Conservation (phyloP, 2,113 vertebrate genomes). For the Epinephelus lanceolatus region DNA sequence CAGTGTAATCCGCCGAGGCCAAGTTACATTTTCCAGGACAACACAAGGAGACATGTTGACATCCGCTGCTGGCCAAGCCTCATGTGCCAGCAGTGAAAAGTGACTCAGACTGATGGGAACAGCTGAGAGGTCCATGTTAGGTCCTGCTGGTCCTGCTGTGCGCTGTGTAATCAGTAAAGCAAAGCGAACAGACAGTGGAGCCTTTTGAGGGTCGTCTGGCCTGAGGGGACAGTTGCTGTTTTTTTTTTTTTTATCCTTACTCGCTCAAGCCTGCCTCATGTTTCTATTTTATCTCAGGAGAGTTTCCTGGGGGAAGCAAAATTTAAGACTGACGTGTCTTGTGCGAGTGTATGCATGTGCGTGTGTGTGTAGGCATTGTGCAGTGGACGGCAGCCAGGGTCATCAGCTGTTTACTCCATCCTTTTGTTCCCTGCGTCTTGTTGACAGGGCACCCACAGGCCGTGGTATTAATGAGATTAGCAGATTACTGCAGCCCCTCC, state of each 20-base stretch:
- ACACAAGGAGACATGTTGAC: conserved; percentile 27
- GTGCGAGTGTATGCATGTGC: neutral
- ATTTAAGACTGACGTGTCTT: conserved; percentile 10
- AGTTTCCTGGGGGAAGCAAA: conserved; percentile 34
- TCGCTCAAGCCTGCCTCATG: conserved; percentile 17
- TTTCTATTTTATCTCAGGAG: conserved; percentile 31
- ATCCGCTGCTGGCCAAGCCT: conserved; percentile 25
- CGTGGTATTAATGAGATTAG: conserved; percentile 84
- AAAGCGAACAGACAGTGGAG: conserved; percentile 21
- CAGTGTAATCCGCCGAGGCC: conserved; percentile 4
- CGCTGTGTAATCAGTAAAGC: conserved; percentile 43
- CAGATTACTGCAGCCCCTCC: conserved; percentile 77
- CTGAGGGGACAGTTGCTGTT: conserved; percentile 42
- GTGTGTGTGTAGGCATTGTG: conserved; percentile 26
- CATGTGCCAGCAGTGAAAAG: conserved; percentile 7
- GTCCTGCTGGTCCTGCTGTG: conserved; percentile 49
- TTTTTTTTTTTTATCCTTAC: conserved; percentile 22
- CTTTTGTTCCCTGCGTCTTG: conserved; percentile 70
- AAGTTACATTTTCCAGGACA: conserved; percentile 27
- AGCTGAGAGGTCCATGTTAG: conserved; percentile 58
- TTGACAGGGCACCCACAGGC: conserved; percentile 70
- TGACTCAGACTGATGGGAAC: conserved; percentile 63
- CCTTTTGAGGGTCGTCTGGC: conserved; percentile 42
- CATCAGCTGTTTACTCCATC: conserved; percentile 78
- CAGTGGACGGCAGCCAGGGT: conserved; percentile 55